Base-by-base conservation (phyloP, 2,113 vertebrate species). In the Melanostigma gelatinosum region DNA sequence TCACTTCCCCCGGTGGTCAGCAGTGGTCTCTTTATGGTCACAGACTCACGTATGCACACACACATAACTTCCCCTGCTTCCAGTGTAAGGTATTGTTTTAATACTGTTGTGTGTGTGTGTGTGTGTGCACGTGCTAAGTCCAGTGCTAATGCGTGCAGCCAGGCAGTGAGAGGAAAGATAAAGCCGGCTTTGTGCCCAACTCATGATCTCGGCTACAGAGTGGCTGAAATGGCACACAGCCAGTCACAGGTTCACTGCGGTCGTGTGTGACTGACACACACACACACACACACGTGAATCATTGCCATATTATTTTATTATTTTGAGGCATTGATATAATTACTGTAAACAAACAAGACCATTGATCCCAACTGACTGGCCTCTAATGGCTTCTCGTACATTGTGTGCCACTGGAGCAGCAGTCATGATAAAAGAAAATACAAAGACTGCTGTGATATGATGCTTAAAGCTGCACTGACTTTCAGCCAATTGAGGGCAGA, bases 151-250 rank as follows among this genome's bases (percentile, higher is more conserved):
- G 86, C 74, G 76, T 87, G 80, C 86, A 90, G 85, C 83, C 89
- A 88, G 89, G 93, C 90, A 92, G 60, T 67, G 88, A 88, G 86
- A 75, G 75, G 61, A 40, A 64, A 90, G 90, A 94, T 92, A 92
- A 93, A 89, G 88, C 66, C 75, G 58, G 88, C 91, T 90, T 92
- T 94, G 92, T 93, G 86, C 87, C 73, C 75, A 66, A 87, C 86
- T 88, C 86, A 77, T 87, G 85, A 87, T 85, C 88, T 74, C 44
- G 29, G 84, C 77, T 64, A 72, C 84, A 82, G 90, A 87, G 85
- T 62, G 85, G 89, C 88, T 87, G 82, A 82, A 88, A 75, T 86
- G 86, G 91, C 88, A 88, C 83, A 58, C 73, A 78, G 89, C 88
- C 90, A 90, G 88, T 93, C 74, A 72, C 75, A 85, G 91, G 88